phyloP scores from a whole-genome alignment of 2,888 invertebrate species.

The Leptinotarsa juncta region DNA sequence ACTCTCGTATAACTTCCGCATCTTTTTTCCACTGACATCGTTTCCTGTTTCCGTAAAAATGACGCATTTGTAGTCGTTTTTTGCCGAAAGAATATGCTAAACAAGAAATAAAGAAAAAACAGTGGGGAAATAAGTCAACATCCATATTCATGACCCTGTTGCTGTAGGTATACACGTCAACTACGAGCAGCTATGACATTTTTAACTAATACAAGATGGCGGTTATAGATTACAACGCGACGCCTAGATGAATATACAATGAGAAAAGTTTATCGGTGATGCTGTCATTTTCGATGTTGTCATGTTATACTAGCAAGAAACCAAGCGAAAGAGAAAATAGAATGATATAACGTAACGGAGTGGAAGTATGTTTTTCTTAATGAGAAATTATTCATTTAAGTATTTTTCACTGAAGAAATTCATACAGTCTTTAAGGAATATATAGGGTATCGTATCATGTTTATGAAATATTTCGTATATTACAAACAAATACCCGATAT shows the following conservation, averaged over 20 bases:
- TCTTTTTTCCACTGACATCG: neutral
- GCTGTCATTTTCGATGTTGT: neutral
- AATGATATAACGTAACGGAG: too few relatives aligned
- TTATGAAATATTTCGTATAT: too few relatives aligned
- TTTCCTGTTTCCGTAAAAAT: slow-evolving; percentile 20
- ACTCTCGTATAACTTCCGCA: neutral
- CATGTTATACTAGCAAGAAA: neutral
- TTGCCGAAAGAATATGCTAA: slow-evolving; percentile 22
- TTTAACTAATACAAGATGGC: slow-evolving; percentile 62
- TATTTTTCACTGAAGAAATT: too few relatives aligned
- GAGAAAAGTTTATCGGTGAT: slow-evolving; percentile 33
- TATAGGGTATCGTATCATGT: too few relatives aligned
- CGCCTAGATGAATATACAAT: slow-evolving; percentile 56
- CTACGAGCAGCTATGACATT: slow-evolving; percentile 55
- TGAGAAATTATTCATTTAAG: too few relatives aligned
- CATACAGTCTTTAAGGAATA: too few relatives aligned
- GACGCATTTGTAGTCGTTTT: slow-evolving; percentile 19
- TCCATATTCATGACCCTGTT: slow-evolving; percentile 58
- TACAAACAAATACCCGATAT: too few relatives aligned
- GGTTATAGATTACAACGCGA: slow-evolving; percentile 60
- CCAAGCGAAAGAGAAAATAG: neutral
- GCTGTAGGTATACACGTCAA: slow-evolving; percentile 50
- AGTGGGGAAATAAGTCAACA: slow-evolving; percentile 37
- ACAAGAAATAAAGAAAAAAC: slow-evolving; percentile 34
- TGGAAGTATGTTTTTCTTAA: too few relatives aligned